phyloP scores from a whole-genome alignment of 2,888 invertebrate species.

The Lochmaea capreae region DNA sequence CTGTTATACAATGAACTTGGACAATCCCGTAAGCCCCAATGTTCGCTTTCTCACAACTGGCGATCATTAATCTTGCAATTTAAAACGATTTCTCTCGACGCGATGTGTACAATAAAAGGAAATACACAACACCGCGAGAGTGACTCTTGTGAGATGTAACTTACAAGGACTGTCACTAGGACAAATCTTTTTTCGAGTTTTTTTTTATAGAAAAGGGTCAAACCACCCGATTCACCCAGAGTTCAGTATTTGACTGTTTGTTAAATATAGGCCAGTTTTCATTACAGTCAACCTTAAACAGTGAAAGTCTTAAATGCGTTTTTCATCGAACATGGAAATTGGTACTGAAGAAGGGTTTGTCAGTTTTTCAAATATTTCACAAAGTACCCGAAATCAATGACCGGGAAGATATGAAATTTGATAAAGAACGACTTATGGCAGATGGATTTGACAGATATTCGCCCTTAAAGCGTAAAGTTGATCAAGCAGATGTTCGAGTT shows the following conservation, averaged over 20 bases:
- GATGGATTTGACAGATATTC: too few relatives aligned
- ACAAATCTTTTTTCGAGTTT: constrained; percentile 17
- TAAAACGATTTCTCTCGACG: not conserved
- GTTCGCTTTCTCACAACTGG: not conserved
- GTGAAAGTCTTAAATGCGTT: not conserved
- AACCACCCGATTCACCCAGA: not conserved
- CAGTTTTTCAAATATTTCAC: too few relatives aligned
- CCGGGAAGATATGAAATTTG: too few relatives aligned
- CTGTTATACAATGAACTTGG: not conserved
- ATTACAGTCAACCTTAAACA: not conserved
- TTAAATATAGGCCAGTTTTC: not conserved
- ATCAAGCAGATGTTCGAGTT: constrained; percentile 11
- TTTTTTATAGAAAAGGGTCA: not conserved
- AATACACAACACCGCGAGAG: constrained; percentile 21
- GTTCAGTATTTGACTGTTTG: not conserved
- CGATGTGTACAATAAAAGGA: constrained; percentile 72
- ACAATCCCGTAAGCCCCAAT: not conserved
- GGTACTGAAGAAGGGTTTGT: too few relatives aligned
- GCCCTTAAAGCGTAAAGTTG: too few relatives aligned
- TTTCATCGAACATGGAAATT: too few relatives aligned
- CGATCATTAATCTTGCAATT: constrained; percentile 4
- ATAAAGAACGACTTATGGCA: too few relatives aligned
- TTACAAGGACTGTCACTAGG: constrained; percentile 19
- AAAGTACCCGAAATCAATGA: too few relatives aligned
- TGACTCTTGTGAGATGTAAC: constrained; percentile 25